A percentile compares a stretch with the other conserved stretches of the same genome.
phyloP scores from a whole-genome alignment of 2,113 vertebrate genomes.

The Sylvilagus bachmani region DNA sequence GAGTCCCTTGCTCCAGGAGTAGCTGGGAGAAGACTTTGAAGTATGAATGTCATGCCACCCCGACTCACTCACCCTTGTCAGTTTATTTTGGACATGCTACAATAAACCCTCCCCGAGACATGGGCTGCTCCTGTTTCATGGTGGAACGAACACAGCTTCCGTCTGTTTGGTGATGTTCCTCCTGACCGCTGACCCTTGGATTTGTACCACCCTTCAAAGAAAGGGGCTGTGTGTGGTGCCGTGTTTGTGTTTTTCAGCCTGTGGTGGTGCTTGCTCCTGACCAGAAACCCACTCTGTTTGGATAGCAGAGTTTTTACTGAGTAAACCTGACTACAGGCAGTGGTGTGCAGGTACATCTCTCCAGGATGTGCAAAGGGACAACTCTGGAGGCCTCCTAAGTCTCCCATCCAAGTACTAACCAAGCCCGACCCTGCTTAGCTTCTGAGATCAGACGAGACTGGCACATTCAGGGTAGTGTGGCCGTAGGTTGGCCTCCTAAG shows the following conservation, averaged over 20 bases:
- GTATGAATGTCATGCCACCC: background rate
- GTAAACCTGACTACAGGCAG: background rate
- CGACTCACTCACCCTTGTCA: background rate
- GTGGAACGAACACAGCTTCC: slow-evolving; percentile 23
- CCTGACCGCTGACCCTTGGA: background rate
- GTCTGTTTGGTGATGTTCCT: slow-evolving; percentile 52
- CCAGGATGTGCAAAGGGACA: background rate
- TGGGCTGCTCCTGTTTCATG: background rate
- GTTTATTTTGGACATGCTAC: slow-evolving; percentile 31
- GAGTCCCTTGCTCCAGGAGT: background rate
- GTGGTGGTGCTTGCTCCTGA: slow-evolving; percentile 1
- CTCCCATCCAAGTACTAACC: no score
- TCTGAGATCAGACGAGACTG: no score
- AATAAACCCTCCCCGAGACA: slow-evolving; percentile 40
- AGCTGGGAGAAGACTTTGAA: slow-evolving; percentile 15
- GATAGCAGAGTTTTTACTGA: background rate
- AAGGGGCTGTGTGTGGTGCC: background rate
- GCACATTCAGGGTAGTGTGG: no score
- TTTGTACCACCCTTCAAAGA: slow-evolving; percentile 8
- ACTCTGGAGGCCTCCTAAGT: background rate
- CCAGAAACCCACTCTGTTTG: slow-evolving; percentile 33
- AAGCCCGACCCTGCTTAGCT: no score
- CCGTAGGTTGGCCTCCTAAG: background rate
- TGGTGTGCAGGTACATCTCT: background rate
- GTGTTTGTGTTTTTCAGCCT: slow-evolving; percentile 48